Conservation (phyloP, 30 jellyfish, hydroid and myxozoan species). For the Cassiopea andromeda region DNA sequence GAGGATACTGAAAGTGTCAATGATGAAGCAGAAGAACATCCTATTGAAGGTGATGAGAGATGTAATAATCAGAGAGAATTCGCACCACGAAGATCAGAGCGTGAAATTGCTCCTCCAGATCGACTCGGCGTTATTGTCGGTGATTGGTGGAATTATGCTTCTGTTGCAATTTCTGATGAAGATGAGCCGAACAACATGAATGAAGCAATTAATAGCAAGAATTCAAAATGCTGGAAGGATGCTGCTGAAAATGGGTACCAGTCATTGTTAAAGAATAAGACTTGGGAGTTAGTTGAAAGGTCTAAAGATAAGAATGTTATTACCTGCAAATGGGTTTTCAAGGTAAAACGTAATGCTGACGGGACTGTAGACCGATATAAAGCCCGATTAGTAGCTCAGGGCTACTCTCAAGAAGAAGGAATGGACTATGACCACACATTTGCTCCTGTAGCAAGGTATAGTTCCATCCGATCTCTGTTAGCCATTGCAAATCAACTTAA, state of each 20-base stretch:
- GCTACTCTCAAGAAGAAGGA: slow-evolving; percentile 14
- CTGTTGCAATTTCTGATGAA: background rate
- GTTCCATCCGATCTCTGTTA: slow-evolving; percentile 23
- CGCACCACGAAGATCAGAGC: background rate
- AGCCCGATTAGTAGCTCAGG: background rate
- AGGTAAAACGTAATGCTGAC: background rate
- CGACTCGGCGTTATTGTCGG: background rate
- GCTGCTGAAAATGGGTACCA: slow-evolving; percentile 34
- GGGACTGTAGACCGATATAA: background rate
- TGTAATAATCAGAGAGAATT: slow-evolving; percentile 1
- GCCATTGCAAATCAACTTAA: slow-evolving; percentile 10
- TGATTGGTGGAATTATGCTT: too few relatives aligned
- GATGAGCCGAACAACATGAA: slow-evolving; percentile 33
- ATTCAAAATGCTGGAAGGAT: slow-evolving; percentile 26
- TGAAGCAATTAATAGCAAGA: slow-evolving; percentile 29
- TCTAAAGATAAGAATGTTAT: slow-evolving; percentile 53
- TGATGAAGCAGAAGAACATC: background rate
- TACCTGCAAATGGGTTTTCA: slow-evolving; percentile 12
- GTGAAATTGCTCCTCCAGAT: background rate
- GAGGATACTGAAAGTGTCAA: background rate
- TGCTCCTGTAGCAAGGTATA: slow-evolving; percentile 29
- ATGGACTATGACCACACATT: slow-evolving; percentile 5
- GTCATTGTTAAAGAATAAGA: slow-evolving; percentile 46
- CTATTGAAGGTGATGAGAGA: slow-evolving; percentile 25
- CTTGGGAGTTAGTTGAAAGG: slow-evolving; percentile 54